These are phyloP conservation scores for Myiagra hebetior DNA, from an alignment of 2,113 vertebrate species.

Conservation along the genomic window DNA sequence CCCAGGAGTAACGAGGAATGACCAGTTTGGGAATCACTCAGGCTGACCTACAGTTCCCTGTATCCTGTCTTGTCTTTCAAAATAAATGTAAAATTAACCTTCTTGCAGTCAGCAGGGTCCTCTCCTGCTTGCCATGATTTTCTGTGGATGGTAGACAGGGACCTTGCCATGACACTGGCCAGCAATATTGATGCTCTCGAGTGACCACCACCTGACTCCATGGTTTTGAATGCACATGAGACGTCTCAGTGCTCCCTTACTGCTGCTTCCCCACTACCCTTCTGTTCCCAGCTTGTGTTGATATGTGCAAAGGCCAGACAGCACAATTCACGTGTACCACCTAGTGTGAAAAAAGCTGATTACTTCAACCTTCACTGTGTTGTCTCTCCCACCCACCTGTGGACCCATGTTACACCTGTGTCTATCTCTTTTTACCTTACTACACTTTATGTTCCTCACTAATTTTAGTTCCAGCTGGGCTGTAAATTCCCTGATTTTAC, in stretches of 20 bases:
- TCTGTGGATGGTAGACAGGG: neutral
- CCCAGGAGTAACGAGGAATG: neutral
- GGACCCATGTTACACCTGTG: neutral
- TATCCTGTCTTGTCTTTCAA: neutral
- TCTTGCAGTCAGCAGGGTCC: neutral
- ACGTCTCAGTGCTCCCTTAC: neutral
- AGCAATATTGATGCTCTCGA: accelerated
- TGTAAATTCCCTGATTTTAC: neutral
- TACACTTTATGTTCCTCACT: neutral
- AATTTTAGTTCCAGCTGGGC: neutral
- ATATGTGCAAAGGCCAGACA: neutral
- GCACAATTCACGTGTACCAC: accelerated
- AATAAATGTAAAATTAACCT: neutral
- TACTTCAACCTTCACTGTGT: neutral
- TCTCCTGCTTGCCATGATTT: neutral
- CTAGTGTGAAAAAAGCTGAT: neutral
- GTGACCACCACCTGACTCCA: neutral
- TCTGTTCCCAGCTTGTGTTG: neutral
- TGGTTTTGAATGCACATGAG: neutral
- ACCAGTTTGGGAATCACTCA: neutral
- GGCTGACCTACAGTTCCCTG: neutral
- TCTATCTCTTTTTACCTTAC: neutral
- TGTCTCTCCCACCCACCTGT: neutral
- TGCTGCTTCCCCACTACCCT: neutral
- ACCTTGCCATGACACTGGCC: neutral